Conservation (phyloP, 2,113 vertebrate genomes). For the Corvus cornix region DNA sequence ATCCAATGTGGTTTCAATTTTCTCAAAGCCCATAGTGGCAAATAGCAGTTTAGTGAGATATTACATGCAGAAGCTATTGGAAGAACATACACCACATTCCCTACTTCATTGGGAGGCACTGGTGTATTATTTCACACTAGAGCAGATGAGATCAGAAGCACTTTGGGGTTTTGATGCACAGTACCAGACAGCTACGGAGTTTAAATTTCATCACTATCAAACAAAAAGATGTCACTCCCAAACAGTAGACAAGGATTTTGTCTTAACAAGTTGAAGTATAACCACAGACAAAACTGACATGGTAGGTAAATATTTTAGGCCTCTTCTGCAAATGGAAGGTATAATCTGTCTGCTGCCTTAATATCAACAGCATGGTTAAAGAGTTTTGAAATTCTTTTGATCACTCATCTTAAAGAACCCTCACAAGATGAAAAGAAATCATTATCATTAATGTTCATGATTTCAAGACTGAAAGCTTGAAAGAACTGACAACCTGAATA, state of each 20-base stretch:
- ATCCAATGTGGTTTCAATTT: background rate
- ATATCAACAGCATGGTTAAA: background rate
- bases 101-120: background rate
- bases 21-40: background rate
- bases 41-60: background rate
- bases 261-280: background rate
- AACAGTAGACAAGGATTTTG: background rate
- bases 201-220: background rate
- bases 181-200: background rate
- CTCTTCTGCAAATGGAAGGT: background rate
- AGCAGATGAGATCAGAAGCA: background rate
- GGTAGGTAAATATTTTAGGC: background rate
- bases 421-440: background rate
- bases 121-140: background rate
- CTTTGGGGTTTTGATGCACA: background rate
- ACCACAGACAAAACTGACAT: background rate
- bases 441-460: background rate
- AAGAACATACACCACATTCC: background rate
- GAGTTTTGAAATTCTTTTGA: slow-evolving; percentile 5
- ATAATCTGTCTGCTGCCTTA: background rate
- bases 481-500: background rate
- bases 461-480: background rate
- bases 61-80: background rate
- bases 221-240: background rate
- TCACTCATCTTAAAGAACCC: background rate